Evolutionary conservation across 2,888 invertebrate species (phyloP).

Genomic region (Harmothoe impar): DNA sequence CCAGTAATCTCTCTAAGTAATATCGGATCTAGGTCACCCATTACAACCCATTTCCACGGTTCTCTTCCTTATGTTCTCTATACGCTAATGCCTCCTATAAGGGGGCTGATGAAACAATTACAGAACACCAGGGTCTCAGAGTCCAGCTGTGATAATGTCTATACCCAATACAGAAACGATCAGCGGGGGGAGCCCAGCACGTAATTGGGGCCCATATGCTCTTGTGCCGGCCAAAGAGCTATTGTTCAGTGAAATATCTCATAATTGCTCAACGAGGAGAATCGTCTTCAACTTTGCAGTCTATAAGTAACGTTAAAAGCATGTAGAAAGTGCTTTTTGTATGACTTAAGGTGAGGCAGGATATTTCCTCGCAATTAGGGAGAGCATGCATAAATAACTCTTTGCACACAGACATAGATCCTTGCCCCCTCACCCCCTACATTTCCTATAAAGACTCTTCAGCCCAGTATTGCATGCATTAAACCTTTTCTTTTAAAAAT

Average conservation of each 20-base stretch:
- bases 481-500: too few species aligned
- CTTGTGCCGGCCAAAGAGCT: background rate
- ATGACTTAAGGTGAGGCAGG: background rate
- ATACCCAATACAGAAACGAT: conserved; percentile 33
- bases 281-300: background rate
- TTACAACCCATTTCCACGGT: background rate
- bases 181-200: background rate
- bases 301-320: conserved; percentile 7
- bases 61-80: background rate
- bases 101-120: conserved; percentile 27
- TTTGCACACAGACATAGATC: too few species aligned
- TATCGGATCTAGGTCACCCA: background rate
- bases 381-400: too few species aligned
- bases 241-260: background rate
- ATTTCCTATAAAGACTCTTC: too few species aligned
- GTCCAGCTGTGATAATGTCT: conserved; percentile 32
- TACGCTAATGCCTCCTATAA: background rate
- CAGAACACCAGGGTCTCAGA: background rate
- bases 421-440: too few species aligned
- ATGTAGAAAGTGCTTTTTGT: conserved; percentile 7
- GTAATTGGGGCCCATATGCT: conserved; percentile 24
- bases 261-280: background rate
- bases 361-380: background rate
- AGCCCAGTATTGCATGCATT: too few species aligned
- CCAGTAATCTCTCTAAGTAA: background rate